phyloP scores from a whole-genome alignment of 2,888 invertebrate genomes.

The Agonopterix heracliana region DNA sequence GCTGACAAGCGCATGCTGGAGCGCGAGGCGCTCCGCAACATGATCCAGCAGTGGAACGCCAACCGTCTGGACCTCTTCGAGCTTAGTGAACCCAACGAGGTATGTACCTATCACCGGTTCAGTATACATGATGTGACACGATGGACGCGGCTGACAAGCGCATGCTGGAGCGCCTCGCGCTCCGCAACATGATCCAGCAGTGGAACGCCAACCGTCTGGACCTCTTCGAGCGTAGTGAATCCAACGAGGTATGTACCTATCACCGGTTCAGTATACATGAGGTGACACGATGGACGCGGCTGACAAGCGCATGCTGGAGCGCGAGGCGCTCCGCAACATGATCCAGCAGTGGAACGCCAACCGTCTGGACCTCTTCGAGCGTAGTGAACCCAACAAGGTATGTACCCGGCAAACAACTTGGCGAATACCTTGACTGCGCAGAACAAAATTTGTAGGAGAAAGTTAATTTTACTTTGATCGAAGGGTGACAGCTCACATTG shows the following conservation, averaged over 20 bases:
- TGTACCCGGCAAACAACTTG: neutral
- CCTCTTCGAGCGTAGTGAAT: slow-evolving; percentile 97
- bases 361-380: slow-evolving; percentile 97
- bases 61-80: slow-evolving; percentile 99
- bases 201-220: slow-evolving; percentile 99
- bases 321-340: too few species aligned
- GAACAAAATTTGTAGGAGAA: too few species aligned
- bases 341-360: slow-evolving; percentile 99
- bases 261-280: slow-evolving; percentile 30
- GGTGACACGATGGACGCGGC: slow-evolving; percentile 61
- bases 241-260: slow-evolving; percentile 87
- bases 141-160: slow-evolving; percentile 64
- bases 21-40: slow-evolving; percentile 94
- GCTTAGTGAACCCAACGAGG: slow-evolving; percentile 98
- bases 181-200: slow-evolving; percentile 96
- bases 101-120: slow-evolving; percentile 40
- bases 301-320: slow-evolving; percentile 79
- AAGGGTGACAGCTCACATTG: too few species aligned
- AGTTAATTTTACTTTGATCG: too few species aligned
- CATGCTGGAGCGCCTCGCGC: slow-evolving; percentile 93
- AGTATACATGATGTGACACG: slow-evolving; percentile 58
- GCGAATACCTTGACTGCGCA: too few species aligned
- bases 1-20: slow-evolving; percentile 90
- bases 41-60: slow-evolving; percentile 99
- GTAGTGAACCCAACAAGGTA: slow-evolving; percentile 98